Conservation (phyloP, 2,797 vertebrate genomes). For the Eulemur rubriventer region DNA sequence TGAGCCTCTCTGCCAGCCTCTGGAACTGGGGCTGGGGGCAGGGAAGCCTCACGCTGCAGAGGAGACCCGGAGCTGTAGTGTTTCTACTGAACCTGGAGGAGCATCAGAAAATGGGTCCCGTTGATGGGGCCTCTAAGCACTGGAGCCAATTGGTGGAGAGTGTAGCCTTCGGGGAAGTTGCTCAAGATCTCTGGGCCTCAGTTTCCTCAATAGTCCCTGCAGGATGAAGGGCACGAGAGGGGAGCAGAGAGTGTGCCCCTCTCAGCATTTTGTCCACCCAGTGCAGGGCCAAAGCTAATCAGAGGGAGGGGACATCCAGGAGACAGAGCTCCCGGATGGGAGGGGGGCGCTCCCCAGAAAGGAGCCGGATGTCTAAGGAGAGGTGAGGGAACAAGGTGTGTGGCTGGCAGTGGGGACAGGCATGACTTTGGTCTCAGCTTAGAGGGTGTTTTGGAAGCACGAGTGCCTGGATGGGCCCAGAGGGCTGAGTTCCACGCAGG, state of each 20-base stretch:
- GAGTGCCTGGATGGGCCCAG: background rate
- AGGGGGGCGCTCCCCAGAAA: background rate
- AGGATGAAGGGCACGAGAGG: too few relatives aligned
- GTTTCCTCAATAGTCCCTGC: background rate
- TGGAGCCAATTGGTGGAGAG: background rate
- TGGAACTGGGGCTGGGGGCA: too few relatives aligned
- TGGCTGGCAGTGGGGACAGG: background rate
- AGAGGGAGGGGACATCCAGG: background rate
- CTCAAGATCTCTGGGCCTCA: background rate
- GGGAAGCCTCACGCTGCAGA: background rate
- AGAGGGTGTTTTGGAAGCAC: background rate
- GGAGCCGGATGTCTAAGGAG: background rate
- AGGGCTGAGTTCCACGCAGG: rapidly evolving
- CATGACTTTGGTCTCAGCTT: background rate
- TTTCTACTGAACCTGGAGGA: background rate
- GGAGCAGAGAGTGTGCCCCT: background rate
- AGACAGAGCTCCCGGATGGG: too few relatives aligned
- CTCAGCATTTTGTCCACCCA: background rate
- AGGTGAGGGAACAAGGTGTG: too few relatives aligned
- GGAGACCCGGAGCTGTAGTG: background rate
- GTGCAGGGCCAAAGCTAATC: background rate
- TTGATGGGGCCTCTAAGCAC: background rate
- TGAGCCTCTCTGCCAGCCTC: background rate
- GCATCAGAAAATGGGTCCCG: rapidly evolving
- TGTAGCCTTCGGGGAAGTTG: background rate